Evolutionary conservation across 1,140 invertebrate genomes (phyloP), one percentile per base, ranked within the genome.

Genomic region (Glomeris maerens): DNA sequence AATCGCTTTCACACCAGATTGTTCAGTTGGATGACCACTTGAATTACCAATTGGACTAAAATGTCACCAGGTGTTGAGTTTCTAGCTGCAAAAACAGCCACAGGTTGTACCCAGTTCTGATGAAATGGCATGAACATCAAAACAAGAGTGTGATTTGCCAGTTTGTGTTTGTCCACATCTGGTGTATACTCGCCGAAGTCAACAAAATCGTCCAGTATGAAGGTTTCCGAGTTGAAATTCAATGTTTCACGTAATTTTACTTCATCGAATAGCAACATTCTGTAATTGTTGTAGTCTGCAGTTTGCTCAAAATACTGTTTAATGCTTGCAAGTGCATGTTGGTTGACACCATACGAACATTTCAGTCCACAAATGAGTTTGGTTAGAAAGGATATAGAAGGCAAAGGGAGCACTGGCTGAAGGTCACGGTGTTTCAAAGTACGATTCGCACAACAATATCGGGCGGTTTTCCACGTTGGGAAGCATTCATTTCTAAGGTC

Each of bases 241-340:
- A 44, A 10, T 21, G 5, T 7, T 44, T 44, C 41, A 20, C 41
- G 7, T 44, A 44, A 21, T 44, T 5, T 44, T 7, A 44, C 23
- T 44, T 44, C 41, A 44, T 44, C 41, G 23, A 44, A 44, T 44
- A 44, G 7, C 10, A 44, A n/a, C n/a, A n/a, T n/a, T n/a, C n/a
- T n/a, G n/a, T n/a, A n/a, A n/a, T n/a, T n/a, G n/a, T n/a, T n/a
- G n/a, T n/a, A n/a, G n/a, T n/a, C n/a, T n/a, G n/a, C n/a, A n/a
- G n/a, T n/a, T n/a, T n/a, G n/a, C n/a, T n/a, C n/a, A n/a, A n/a
- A n/a, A n/a, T n/a, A n/a, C n/a, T n/a, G n/a, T n/a, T n/a, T n/a
- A n/a, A n/a, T n/a, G n/a, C n/a, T n/a, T n/a, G n/a, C n/a, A n/a
- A n/a, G n/a, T n/a, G n/a, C n/a, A n/a, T n/a, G n/a, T n/a, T n/a